Conservation (phyloP, 2,888 invertebrate species). For the Eilema depressum region DNA sequence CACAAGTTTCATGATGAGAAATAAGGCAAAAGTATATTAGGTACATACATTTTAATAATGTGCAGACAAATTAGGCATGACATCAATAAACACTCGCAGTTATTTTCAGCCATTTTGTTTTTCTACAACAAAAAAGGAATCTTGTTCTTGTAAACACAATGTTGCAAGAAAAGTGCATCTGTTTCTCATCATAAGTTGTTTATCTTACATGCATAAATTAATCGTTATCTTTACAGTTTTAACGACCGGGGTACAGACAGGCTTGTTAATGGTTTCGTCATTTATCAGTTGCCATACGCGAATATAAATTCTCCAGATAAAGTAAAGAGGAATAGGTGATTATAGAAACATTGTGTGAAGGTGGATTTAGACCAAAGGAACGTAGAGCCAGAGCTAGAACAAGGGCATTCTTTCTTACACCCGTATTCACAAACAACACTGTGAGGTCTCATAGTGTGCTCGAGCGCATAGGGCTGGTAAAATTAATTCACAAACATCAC, state of each 20-base stretch:
- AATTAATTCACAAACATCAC: no score
- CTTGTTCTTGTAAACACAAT: slow-evolving; percentile 20
- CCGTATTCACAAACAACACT: no score
- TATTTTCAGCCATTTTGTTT: slow-evolving; percentile 30
- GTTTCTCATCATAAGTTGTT: slow-evolving; percentile 44
- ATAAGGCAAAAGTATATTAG: background rate
- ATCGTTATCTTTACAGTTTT: slow-evolving; percentile 1
- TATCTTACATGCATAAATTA: slow-evolving; percentile 23
- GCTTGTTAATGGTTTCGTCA: background rate
- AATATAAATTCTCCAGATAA: background rate
- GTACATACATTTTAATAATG: background rate
- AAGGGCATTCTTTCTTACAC: no score
- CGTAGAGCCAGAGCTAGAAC: no score
- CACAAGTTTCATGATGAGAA: background rate
- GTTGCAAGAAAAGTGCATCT: slow-evolving; percentile 46
- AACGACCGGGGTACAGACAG: background rate
- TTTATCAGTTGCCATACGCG: background rate
- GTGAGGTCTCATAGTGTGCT: no score
- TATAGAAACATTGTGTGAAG: background rate
- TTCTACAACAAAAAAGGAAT: background rate
- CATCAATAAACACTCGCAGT: slow-evolving; percentile 14
- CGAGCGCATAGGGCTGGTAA: no score
- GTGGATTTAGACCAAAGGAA: no score
- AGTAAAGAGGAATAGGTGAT: background rate
- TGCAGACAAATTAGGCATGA: slow-evolving; percentile 13